Base-by-base conservation (phyloP, 2,888 invertebrate species). In the Ceramica pisi region DNA sequence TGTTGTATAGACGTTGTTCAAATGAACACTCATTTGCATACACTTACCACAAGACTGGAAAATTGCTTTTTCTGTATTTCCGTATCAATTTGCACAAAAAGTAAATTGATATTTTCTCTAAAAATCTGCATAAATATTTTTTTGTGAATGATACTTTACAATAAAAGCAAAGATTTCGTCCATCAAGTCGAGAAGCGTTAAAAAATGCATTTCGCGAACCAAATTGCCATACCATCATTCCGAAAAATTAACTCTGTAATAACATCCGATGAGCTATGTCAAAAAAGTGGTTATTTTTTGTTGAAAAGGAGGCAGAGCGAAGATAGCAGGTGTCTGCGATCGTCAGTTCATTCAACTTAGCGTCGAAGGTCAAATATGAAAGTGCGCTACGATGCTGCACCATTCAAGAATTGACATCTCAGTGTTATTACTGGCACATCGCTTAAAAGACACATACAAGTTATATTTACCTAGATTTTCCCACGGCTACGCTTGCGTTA, bases 311-410 rank as follows among this genome's bases (percentile, higher is more conserved):
- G 80, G 68, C 77, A 79, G 75, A 72, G 73, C 73, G 75, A 72
- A 81, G 79, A 75, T 72, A 81, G 85, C 90, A 90, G 90, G 90
- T 90, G 90, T 83, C 81, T 77, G 80, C 70, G 78, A 69, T 64
- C 56, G 56, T 50, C 59, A 81, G 88, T 86, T 90, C 90, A 82
- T 86, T 84, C 81, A 89, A 86, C 89, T 85, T 75, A 68, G 72
- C 75, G 48, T 67, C 78, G 87, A 90, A 90, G 90, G 90, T 89
- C 88, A 89, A 82, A 82, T 85, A 85, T 82, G 86, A 90, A 89
- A 89, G 89, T 84, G 81, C 73, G 80, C 72, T 61, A 63, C 78
- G 63, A 72, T 55, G 68, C 78, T 86, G 82, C 84, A 84, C 74
- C 80, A 82, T 78, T 84, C 81, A 81, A 78, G 55, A 75, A 83